Percentiles rank a stretch among this genome's conserved stretches.
Evolutionary conservation across 2,113 vertebrate species (phyloP).

Genomic region (Microtus richardsoni): DNA sequence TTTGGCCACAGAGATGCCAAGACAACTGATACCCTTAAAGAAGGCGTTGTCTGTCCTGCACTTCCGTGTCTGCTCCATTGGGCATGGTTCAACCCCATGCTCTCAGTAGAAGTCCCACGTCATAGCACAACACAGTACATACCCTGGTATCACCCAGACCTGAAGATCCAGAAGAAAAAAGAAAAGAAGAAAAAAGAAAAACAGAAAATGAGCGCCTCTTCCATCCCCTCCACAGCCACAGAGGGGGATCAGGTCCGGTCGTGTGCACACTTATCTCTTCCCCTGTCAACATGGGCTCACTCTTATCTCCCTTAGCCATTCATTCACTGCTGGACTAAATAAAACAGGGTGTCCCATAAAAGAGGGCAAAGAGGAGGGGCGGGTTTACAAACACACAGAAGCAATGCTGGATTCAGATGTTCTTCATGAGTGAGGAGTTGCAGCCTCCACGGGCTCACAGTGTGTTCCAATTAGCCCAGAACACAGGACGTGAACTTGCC

Average conservation of each 20-base stretch:
- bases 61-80: neutral
- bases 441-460: neutral
- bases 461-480: neutral
- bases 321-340: neutral
- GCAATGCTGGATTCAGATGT: neutral
- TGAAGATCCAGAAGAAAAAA: too few species aligned
- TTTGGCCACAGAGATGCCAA: neutral
- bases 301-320: neutral
- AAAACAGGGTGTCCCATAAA: neutral
- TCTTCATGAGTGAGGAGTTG: neutral
- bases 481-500: neutral
- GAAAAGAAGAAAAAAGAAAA: too few species aligned
- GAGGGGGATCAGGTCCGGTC: neutral
- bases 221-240: neutral
- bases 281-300: neutral
- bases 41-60: neutral
- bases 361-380: neutral
- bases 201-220: too few species aligned
- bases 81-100: neutral
- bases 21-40: neutral
- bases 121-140: neutral
- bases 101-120: neutral
- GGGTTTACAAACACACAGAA: neutral
- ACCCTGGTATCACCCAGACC: neutral
- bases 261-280: fast-evolving